These are phyloP conservation scores for Ovis canadensis DNA, from an alignment of 2,113 vertebrate species.

Conservation along the genomic window DNA sequence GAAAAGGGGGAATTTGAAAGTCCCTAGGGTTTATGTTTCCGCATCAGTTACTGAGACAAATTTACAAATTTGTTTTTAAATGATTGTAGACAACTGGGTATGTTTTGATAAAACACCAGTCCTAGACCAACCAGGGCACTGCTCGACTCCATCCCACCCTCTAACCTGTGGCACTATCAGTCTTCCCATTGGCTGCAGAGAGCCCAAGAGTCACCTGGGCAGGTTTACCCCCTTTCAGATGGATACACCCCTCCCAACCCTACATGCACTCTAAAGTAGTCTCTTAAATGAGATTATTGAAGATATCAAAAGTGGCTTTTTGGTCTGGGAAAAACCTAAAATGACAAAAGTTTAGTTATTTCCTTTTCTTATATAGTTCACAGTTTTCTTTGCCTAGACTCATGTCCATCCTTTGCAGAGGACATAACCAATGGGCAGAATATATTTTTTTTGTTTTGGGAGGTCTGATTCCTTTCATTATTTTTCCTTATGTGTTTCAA, in stretches of 20 bases:
- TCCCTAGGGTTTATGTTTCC: not conserved
- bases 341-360: not conserved
- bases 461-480: not conserved
- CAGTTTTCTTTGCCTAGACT: not conserved
- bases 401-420: not conserved
- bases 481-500: not conserved
- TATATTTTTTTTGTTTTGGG: not conserved
- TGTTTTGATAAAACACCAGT: not conserved
- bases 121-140: not conserved
- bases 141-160: not conserved
- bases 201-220: not conserved
- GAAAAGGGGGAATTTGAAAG: not conserved
- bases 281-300: not conserved
- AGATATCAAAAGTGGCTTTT: too few relatives aligned
- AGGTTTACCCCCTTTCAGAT: not conserved
- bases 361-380: not conserved
- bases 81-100: not conserved
- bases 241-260: rapidly evolving
- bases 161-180: not conserved
- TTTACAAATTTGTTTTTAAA: not conserved
- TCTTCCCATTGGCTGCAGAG: not conserved
- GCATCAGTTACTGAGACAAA: not conserved
- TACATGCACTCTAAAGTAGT: not conserved
- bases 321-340: not conserved
- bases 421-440: not conserved